These are phyloP conservation scores for Megalops atlanticus DNA, from an alignment of 2,113 vertebrate species.

Conservation along the genomic window DNA sequence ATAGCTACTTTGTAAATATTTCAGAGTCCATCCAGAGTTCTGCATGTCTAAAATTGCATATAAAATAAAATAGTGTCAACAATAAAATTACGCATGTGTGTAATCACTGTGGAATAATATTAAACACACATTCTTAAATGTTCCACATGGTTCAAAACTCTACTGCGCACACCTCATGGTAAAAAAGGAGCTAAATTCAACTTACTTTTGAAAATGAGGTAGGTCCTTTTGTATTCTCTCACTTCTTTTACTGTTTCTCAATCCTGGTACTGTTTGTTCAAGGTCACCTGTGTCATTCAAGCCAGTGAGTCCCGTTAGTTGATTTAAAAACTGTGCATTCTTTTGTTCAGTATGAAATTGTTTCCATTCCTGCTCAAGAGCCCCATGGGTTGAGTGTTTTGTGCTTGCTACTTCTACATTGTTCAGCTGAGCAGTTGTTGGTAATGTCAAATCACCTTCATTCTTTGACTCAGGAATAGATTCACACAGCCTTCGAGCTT, in stretches of 20 bases:
- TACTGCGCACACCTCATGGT: too few species aligned
- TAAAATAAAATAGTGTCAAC: too few species aligned
- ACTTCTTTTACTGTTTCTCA: slow-evolving; percentile 25
- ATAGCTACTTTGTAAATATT: too few species aligned
- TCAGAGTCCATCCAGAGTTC: too few species aligned
- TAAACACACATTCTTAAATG: too few species aligned
- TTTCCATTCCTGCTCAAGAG: background rate
- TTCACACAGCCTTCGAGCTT: slow-evolving; percentile 48
- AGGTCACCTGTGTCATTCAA: background rate
- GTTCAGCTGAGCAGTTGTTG: background rate
- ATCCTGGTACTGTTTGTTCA: slow-evolving; percentile 15
- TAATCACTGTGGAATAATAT: too few species aligned
- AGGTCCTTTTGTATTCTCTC: slow-evolving; percentile 28
- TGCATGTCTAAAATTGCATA: too few species aligned
- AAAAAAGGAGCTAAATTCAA: too few species aligned
- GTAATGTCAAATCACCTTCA: slow-evolving; percentile 29
- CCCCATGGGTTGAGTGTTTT: background rate
- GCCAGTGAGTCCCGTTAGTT: background rate
- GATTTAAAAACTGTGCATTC: background rate
- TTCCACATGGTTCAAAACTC: too few species aligned
- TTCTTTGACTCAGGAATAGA: slow-evolving; percentile 42
- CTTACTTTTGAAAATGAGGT: slow-evolving; percentile 49
- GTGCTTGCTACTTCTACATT: background rate
- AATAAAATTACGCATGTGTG: too few species aligned
- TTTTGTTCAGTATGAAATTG: background rate